A percentile compares a stretch with the other conserved stretches of the same genome.
Evolutionary conservation across 2,113 vertebrate species (phyloP).

Genomic region (Acinonyx jubatus): DNA sequence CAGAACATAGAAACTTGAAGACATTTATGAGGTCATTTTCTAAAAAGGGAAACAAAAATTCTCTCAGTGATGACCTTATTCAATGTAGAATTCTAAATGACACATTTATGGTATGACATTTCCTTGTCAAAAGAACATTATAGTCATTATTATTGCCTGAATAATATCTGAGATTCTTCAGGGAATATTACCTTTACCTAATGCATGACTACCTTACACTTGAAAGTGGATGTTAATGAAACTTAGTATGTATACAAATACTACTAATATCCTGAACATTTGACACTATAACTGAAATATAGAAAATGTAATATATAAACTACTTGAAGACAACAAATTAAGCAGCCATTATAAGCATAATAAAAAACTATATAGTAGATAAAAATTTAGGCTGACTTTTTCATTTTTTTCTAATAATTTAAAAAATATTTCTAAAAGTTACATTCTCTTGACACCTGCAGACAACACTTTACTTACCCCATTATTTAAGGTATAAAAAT

Average conservation of each 20-base stretch:
- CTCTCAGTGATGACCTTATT: conserved; percentile 47
- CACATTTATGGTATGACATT: conserved; percentile 60
- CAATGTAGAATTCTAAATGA: conserved; percentile 56
- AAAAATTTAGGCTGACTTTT: background rate
- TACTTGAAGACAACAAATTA: background rate
- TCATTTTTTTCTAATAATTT: background rate
- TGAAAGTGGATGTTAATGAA: conserved; percentile 39
- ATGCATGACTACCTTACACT: background rate
- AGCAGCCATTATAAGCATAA: background rate
- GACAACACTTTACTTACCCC: background rate
- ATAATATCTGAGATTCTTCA: conserved; percentile 43
- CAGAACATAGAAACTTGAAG: conserved; percentile 26
- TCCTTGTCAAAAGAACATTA: conserved; percentile 68
- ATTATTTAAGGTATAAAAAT: background rate
- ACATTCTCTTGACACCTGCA: background rate
- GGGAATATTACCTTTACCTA: conserved; percentile 24
- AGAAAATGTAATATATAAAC: background rate
- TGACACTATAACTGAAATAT: background rate
- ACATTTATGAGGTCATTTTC: conserved; percentile 66
- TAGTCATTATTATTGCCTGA: conserved; percentile 41
- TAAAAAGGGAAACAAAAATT: conserved; percentile 57
- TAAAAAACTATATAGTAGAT: background rate
- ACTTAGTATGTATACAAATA: background rate
- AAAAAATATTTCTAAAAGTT: background rate
- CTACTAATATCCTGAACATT: background rate